phyloP scores from a whole-genome alignment of 2,888 invertebrate genomes.

The Isoperla grammatica region DNA sequence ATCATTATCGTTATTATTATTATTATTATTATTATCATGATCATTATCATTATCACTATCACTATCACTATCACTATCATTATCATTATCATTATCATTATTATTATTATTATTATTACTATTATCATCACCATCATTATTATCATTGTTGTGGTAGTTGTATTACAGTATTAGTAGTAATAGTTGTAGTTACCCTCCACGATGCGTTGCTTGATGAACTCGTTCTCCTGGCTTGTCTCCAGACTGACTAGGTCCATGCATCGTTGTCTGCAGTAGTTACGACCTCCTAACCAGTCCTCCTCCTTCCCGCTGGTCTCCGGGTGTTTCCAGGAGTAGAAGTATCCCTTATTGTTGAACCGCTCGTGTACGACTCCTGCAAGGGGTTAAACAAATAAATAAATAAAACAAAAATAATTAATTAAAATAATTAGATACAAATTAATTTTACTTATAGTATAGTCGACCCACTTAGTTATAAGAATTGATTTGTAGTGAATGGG shows the following conservation, averaged over 20 bases:
- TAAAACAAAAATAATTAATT: neutral
- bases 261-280: constrained; percentile 80
- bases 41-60: too few relatives aligned
- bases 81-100: too few relatives aligned
- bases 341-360: constrained; percentile 57
- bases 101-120: too few relatives aligned
- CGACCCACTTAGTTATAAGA: too few relatives aligned
- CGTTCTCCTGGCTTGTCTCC: constrained; percentile 81
- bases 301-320: constrained; percentile 66
- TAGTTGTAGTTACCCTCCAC: constrained; percentile 75
- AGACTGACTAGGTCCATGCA: constrained; percentile 87
- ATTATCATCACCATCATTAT: too few relatives aligned
- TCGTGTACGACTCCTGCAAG: constrained; percentile 45
- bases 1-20: too few relatives aligned
- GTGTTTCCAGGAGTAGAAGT: constrained; percentile 85
- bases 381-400: neutral
- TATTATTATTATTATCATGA: too few relatives aligned
- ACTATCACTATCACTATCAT: too few relatives aligned
- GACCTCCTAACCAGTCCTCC: constrained; percentile 76
- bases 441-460: neutral
- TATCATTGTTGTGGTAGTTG: too few relatives aligned
- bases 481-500: too few relatives aligned
- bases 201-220: constrained; percentile 76
- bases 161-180: too few relatives aligned
- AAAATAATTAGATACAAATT: neutral